Evolutionary conservation across 2,888 invertebrate genomes (phyloP), one percentile per base, ranked within the genome.

Genomic region (Antheraea yamamai): DNA sequence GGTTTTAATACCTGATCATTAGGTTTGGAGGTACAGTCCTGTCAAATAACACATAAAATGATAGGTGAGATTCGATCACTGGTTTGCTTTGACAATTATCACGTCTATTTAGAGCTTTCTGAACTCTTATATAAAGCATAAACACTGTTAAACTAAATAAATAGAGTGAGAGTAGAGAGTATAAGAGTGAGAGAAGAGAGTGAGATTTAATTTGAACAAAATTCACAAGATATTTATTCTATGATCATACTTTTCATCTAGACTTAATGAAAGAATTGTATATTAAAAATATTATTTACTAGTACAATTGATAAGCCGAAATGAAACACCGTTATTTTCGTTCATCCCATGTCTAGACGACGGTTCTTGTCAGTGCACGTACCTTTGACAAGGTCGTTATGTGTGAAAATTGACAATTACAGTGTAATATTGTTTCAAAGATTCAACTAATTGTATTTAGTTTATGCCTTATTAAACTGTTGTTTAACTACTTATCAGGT

Each of bases 1-100:
- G 75, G 79, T 80, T 82, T 82, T 80, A 74, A 80, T 81, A 78
- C 77, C 73, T 78, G 81, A 81, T 78, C 78, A 80, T 81, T 78
- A 80, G 80, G 83, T 82, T 81, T 78, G 77, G 76, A 76, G 12
- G 51, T 72, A 75, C 71, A 71, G 74, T 71, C 23, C 20, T 12
- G 23, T 4, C 20, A 61, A 47, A n/a, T 71, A 20, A 70, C 20
- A 20, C 8, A n/a, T 1, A 10, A 70, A 39, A 70, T 39, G 70
- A 39, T 20, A 39, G 20, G n/a, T 1, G 70, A 18, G 30, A 1
- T 68, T 20, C 10, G 68, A 68, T 18, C 3, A 20, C 4, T 70
- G 39, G 12, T n/a, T 39, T 20, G 4, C 39, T 39, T 47, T 47
- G 47, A 47, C 47, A 47, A 47, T 47, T 47, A 47, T 4, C 47